phyloP scores from a whole-genome alignment of 1,140 invertebrate genomes.

The Cepaea nemoralis region DNA sequence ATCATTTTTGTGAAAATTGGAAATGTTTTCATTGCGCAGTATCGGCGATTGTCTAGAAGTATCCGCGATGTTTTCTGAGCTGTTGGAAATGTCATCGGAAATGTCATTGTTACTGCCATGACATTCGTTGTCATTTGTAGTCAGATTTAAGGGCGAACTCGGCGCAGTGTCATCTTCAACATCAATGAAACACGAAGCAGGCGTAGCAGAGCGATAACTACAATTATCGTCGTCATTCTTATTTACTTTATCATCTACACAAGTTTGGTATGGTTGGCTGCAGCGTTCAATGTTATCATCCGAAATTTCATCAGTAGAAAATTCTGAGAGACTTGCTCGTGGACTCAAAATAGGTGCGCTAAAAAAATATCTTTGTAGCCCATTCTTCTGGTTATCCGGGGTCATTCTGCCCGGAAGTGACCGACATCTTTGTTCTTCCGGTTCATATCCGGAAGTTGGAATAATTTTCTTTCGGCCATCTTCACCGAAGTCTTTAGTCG shows the following conservation, averaged over 20 bases:
- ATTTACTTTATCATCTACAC: neutral
- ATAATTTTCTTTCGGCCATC: neutral
- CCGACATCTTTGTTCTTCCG: neutral
- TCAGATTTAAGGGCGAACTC: slow-evolving; percentile 20
- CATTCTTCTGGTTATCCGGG: neutral
- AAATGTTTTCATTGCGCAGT: neutral
- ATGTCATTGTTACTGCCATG: neutral
- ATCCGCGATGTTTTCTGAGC: neutral
- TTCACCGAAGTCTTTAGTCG: neutral
- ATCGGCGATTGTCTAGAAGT: too few relatives aligned
- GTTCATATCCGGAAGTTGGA: neutral
- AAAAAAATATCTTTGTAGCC: neutral
- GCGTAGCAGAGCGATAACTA: neutral
- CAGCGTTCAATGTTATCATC: too few relatives aligned
- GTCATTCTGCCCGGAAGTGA: neutral
- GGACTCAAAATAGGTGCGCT: neutral
- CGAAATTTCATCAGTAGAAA: neutral
- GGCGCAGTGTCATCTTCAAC: slow-evolving; percentile 34
- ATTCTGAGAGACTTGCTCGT: neutral
- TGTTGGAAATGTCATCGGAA: neutral
- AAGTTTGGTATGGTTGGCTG: neutral
- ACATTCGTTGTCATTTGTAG: neutral
- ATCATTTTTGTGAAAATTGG: neutral
- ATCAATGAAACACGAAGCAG: slow-evolving; percentile 24
- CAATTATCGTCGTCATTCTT: neutral